Conservation (phyloP, 2,113 vertebrate genomes). For the Camelus bactrianus region DNA sequence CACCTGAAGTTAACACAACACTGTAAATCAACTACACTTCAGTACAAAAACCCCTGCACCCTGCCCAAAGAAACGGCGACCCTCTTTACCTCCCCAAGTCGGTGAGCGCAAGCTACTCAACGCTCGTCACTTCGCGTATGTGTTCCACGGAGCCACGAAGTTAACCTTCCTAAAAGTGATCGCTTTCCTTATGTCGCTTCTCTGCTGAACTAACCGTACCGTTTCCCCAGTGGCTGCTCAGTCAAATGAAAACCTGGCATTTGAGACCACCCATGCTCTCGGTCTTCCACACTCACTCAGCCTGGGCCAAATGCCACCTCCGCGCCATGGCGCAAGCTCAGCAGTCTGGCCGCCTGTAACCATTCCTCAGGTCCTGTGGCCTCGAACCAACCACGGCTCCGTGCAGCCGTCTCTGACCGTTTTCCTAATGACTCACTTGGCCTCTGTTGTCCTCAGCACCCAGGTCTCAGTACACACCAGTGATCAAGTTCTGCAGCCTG, state of each 20-base stretch:
- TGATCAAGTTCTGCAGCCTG: background rate
- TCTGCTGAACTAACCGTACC: background rate
- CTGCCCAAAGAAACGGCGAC: background rate
- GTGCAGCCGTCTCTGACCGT: background rate
- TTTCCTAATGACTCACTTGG: background rate
- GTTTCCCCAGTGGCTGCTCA: background rate
- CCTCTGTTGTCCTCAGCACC: background rate
- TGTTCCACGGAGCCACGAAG: background rate
- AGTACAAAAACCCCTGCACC: no score
- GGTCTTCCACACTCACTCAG: background rate
- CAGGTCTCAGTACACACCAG: background rate
- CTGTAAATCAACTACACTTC: no score
- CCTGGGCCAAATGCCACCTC: background rate
- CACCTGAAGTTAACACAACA: no score
- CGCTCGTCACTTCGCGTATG: background rate
- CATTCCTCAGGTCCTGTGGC: background rate
- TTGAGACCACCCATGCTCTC: background rate
- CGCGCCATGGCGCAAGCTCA: background rate
- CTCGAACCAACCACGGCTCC: background rate
- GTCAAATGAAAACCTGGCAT: background rate
- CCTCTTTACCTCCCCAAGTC: no score
- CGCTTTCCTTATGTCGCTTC: background rate
- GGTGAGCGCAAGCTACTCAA: background rate
- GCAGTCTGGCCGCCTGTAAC: background rate
- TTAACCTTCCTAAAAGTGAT: slow-evolving; percentile 6